phyloP scores from a whole-genome alignment of 2,797 vertebrate genomes.

The Anableps anableps region DNA sequence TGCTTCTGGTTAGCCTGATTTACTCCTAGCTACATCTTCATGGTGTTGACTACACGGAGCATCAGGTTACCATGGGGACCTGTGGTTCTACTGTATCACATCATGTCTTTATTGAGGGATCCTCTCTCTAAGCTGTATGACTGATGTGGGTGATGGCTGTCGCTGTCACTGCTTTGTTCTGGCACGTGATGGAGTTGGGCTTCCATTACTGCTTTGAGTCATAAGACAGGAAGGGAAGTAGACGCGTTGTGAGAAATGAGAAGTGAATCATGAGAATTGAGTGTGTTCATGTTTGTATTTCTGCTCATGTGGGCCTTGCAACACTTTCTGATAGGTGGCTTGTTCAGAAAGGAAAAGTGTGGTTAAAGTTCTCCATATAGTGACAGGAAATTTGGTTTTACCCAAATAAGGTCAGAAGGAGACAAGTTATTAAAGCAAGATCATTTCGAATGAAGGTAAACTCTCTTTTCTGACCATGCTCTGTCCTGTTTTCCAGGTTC shows the following conservation, averaged over 20 bases:
- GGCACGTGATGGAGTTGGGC: constrained; percentile 44
- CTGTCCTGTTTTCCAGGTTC: constrained; percentile 83
- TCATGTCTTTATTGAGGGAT: constrained; percentile 18
- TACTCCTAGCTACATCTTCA: neutral
- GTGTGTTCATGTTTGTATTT: neutral
- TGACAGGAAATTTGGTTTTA: constrained; percentile 10
- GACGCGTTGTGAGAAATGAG: constrained; percentile 58
- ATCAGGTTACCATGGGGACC: constrained; percentile 19
- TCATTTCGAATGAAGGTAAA: neutral
- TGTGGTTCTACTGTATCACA: constrained; percentile 9
- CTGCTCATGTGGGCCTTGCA: constrained; percentile 4
- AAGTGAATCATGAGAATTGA: constrained; percentile 56
- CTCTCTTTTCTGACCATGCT: constrained; percentile 12
- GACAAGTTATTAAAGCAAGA: neutral
- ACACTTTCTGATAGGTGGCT: constrained; percentile 12
- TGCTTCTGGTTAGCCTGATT: constrained; percentile 2
- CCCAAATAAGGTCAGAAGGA: constrained; percentile 12
- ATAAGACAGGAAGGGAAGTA: constrained; percentile 72
- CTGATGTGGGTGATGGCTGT: constrained; percentile 25
- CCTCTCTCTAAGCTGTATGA: constrained; percentile 23
- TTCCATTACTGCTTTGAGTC: constrained; percentile 54
- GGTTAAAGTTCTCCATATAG: constrained; percentile 3
- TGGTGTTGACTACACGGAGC: constrained; percentile 9
- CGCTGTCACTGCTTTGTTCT: constrained; percentile 9
- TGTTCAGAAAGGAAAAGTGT: constrained; percentile 3